Base-by-base conservation (phyloP, 1,140 invertebrate species). In the Bradynema listronoti region DNA sequence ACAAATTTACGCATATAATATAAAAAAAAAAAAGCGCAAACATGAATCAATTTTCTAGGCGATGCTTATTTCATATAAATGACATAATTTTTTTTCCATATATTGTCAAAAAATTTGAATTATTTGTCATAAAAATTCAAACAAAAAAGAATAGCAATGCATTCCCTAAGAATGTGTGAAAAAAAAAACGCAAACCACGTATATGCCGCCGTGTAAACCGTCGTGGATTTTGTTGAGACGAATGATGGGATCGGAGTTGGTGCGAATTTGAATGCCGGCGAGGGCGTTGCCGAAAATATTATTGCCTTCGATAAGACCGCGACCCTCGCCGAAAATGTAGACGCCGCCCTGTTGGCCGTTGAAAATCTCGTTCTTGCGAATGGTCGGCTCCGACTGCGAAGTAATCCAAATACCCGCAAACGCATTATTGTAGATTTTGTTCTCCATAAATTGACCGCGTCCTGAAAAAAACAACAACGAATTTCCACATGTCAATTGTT, bases 211-310 rank as follows among this genome's bases (percentile, higher is more conserved):
- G 80, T 98, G 93, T 75, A 96, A 90, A 0, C 93, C 93, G 80
- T 96, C 91, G 81, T 98, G 93, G 65, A 98, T 98, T 80, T 96
- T 96, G 76, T 97, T 98, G 80, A 96, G 89, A 67, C 93, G 82
- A 7, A 97, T 92, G 73, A 98, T 97, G 4, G 93, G 93, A 82
- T 97, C 92, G 73, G 91, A 94, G 77, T 93, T 92, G 46, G 92
- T 97, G 74, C 93, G 85, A 64, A 98, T 97, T 82, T 98, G 89
- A 72, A 98, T 98, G 42, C 93, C 93, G 63, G 93, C 93, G 64
- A 98, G 81, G 2, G 91, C 92, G 80, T 97, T 97, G 83, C 85
- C 56, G 24, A 96, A 95, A 76, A 98, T 97, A 80, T 98, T 96
- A 80, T 98, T 98, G 80, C 95, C 90, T 81, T 98, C 93, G 68